These are phyloP conservation scores for Rousettus leschenaultii DNA, from an alignment of 2,113 vertebrate genomes.

Conservation along the genomic window DNA sequence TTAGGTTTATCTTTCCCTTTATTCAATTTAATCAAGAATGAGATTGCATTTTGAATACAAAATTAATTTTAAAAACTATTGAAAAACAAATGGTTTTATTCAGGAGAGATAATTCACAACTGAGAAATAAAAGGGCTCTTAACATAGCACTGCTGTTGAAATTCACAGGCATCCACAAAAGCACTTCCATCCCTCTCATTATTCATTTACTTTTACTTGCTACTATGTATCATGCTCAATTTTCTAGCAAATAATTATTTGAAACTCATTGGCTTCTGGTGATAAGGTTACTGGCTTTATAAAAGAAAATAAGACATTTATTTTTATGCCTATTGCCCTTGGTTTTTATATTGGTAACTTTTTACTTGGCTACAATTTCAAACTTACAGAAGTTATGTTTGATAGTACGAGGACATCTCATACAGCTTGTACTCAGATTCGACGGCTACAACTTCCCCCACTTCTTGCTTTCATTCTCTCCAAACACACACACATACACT, in stretches of 20 bases:
- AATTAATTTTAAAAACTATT: not conserved
- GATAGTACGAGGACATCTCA: not conserved
- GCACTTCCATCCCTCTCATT: not conserved
- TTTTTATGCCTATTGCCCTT: not conserved
- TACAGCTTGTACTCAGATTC: not conserved
- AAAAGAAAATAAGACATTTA: not conserved
- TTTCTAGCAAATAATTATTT: slow-evolving; percentile 5
- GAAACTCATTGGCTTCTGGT: not conserved
- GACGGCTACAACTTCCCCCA: not conserved
- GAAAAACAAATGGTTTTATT: slow-evolving; percentile 33
- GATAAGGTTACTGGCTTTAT: not conserved
- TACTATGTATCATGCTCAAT: not conserved
- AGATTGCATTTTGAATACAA: not conserved
- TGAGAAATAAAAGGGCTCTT: not conserved
- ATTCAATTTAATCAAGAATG: slow-evolving; percentile 27
- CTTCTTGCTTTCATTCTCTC: not conserved
- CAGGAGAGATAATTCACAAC: not conserved
- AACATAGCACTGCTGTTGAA: not conserved
- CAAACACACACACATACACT: not conserved
- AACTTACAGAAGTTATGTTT: not conserved
- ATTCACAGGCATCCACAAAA: not conserved
- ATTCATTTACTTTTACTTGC: not conserved
- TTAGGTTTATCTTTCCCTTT: not conserved
- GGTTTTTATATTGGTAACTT: not conserved
- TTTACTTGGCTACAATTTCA: not conserved